Conservation (phyloP, 2,888 invertebrate genomes). For the Drosophila vallismaia region DNA sequence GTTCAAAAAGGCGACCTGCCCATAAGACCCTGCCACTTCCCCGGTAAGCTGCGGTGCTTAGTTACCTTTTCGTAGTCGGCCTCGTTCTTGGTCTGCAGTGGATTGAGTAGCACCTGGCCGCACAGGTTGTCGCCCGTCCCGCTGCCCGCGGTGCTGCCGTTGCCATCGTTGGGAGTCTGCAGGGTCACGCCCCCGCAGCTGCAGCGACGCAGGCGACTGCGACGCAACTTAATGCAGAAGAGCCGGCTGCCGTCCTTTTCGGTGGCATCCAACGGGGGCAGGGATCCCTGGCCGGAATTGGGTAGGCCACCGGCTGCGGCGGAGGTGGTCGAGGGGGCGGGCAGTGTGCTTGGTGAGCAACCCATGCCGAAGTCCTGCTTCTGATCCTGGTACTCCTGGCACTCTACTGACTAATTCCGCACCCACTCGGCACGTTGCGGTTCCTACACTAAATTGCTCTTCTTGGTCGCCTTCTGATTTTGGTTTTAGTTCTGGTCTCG, state of each 20-base stretch:
- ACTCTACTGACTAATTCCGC: conserved; percentile 14
- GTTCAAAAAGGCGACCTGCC: conserved; percentile 16
- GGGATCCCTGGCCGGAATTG: conserved; percentile 25
- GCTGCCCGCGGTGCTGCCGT: conserved; percentile 66
- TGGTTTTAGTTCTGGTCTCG: conserved; percentile 54
- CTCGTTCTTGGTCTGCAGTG: conserved; percentile 81
- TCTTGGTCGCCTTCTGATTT: conserved; percentile 63
- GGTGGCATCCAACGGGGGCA: conserved; percentile 60
- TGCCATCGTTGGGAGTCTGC: conserved; percentile 76
- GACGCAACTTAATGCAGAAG: conserved; percentile 82
- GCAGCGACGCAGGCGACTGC: conserved; percentile 77
- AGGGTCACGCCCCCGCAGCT: conserved; percentile 73
- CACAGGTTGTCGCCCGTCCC: conserved; percentile 69
- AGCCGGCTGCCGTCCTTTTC: conserved; percentile 81
- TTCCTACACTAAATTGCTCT: conserved; percentile 69
- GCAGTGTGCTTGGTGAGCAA: conserved; percentile 77
- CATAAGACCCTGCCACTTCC: background rate
- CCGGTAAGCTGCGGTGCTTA: conserved; percentile 15
- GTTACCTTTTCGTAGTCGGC: conserved; percentile 83
- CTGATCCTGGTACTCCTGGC: conserved; percentile 21
- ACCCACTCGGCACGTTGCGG: conserved; percentile 30
- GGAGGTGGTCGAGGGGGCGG: conserved; percentile 55
- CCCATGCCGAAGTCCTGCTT: conserved; percentile 69
- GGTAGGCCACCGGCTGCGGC: conserved; percentile 34
- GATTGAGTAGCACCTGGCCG: conserved; percentile 83